Evolutionary conservation across 2,797 vertebrate genomes (phyloP).

Genomic region (Linurgus olivaceus): DNA sequence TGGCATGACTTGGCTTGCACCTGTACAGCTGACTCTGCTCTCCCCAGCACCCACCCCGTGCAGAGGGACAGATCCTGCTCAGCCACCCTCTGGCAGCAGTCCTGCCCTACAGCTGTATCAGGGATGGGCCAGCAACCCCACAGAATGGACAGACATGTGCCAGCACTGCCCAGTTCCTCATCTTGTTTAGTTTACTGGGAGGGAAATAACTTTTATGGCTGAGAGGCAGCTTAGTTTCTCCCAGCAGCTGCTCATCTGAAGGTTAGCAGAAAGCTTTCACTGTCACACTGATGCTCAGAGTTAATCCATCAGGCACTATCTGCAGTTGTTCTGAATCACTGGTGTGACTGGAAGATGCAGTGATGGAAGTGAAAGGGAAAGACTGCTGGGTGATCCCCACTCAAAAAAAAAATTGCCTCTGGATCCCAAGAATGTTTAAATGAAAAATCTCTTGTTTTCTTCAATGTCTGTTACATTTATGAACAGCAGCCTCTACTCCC

Average conservation of each 20-base stretch:
- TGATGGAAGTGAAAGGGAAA: not conserved
- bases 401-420: not conserved
- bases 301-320: not conserved
- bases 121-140: not conserved
- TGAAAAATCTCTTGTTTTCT: not conserved
- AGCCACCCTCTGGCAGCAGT: not conserved
- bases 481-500: not conserved
- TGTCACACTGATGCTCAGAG: not conserved
- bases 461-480: not conserved
- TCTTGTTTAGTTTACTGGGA: not conserved
- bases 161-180: fast-evolving
- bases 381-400: not conserved
- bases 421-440: not conserved
- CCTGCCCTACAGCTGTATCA: not conserved
- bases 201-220: not conserved
- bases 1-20: not conserved
- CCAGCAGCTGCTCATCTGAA: not conserved
- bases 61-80: not conserved
- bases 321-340: not conserved
- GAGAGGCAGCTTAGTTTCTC: not conserved
- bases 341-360: not conserved
- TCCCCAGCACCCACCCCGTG: not conserved
- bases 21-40: not conserved
- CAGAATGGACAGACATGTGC: fast-evolving
- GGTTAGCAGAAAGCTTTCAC: not conserved